Conservation (phyloP, 2,888 invertebrate species). For the Rosalia funebris region DNA sequence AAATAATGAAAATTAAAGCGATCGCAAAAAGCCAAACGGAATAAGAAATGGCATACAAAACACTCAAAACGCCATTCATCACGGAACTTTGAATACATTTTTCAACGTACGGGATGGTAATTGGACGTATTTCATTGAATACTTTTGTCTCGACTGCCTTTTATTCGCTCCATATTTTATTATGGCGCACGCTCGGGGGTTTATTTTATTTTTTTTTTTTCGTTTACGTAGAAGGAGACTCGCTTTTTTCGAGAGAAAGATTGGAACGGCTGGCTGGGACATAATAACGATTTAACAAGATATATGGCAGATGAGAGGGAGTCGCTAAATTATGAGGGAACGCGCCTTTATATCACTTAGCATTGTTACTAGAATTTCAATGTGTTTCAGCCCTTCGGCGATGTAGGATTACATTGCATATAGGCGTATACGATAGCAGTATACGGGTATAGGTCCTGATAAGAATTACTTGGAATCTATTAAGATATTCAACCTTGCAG, state of each 20-base stretch:
- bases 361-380: too few relatives aligned
- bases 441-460: too few relatives aligned
- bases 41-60: conserved; percentile 8
- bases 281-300: conserved; percentile 1
- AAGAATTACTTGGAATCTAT: too few relatives aligned
- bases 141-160: conserved; percentile 11
- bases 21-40: conserved; percentile 9
- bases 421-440: too few relatives aligned
- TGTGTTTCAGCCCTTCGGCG: too few relatives aligned
- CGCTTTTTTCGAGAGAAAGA: neutral
- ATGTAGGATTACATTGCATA: too few relatives aligned
- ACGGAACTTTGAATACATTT: conserved; percentile 18
- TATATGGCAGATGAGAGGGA: neutral
- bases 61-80: conserved; percentile 20
- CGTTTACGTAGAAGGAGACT: neutral
- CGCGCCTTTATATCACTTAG: too few relatives aligned
- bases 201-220: neutral
- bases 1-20: conserved; percentile 29
- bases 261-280: neutral
- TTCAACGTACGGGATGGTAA: conserved; percentile 13
- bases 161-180: neutral
- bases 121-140: conserved; percentile 19
- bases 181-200: too few relatives aligned
- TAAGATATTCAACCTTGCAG: too few relatives aligned
- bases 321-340: neutral